Evolutionary conservation across 2,888 invertebrate genomes (phyloP), one percentile per base, ranked within the genome.

Genomic region (Tanytarsus gracilentus): DNA sequence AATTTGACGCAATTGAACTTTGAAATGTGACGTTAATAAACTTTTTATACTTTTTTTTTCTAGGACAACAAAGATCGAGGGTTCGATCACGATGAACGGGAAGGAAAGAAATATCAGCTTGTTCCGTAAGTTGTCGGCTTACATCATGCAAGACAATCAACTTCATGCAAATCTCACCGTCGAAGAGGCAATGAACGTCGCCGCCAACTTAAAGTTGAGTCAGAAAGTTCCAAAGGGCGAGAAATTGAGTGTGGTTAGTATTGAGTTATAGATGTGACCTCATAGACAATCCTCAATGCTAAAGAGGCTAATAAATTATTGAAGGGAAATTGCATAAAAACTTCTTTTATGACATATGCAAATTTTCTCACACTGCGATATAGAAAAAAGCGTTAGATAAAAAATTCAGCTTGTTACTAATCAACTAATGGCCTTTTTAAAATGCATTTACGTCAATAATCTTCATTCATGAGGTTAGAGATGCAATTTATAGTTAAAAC

Each of bases 61-160:
- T 72, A 90, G 90, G 74, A 87, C 87, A 18, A 81, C 83, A 61
- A 88, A 87, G 62, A 83, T 85, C 75, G 84, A 85, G 69, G 90
- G 90, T 58, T 86, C 86, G 67, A 86, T 91, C 66, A 85, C 88
- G 63, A 88, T 90, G 78, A 91, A 91, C 70, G 88, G 87, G 6
- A 80, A 82, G 70, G 89, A 88, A 73, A 80, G 90, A 64, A 88
- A 89, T 72, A 74, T 89, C 64, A 88, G 88, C 65, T 80, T 83
- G 67, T 96, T 96, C 78, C 83, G 93, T 62, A 95, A 95, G 76
- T 78, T 93, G 65, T 94, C 94, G 0, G 93, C 92, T 68, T 96
- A 96, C 76, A 97, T 97, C 72, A 74, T 95, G 94, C 96, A 97
- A 73, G 91, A 92, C 70, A 92, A 92, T 75, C 90, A 91, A 72